These are phyloP conservation scores for Neodiprion lecontei DNA, from an alignment of 1,140 invertebrate species.

Conservation along the genomic window DNA sequence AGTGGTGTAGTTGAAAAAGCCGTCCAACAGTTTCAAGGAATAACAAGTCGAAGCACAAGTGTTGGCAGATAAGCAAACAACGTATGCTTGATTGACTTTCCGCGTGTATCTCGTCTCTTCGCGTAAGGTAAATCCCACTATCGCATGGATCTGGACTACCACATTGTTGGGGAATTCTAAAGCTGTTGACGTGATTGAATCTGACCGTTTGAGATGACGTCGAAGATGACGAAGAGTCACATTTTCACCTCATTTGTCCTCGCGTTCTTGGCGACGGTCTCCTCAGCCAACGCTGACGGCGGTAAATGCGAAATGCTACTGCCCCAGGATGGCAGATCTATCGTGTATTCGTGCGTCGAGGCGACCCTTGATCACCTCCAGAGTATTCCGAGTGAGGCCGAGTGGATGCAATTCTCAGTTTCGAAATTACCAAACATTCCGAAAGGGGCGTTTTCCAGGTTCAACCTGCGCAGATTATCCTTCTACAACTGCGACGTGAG, in stretches of 20 bases:
- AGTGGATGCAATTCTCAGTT: slow-evolving; percentile 50
- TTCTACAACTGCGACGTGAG: slow-evolving; percentile 46
- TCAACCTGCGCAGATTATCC: slow-evolving; percentile 35
- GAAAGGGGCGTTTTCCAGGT: slow-evolving; percentile 36
- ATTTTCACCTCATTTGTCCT: too few species aligned
- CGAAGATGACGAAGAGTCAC: too few species aligned
- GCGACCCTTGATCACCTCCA: slow-evolving; percentile 37
- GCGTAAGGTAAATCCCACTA: neutral
- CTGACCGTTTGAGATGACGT: too few species aligned
- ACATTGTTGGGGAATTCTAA: too few species aligned
- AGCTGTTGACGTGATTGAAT: too few species aligned
- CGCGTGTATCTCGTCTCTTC: neutral
- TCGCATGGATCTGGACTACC: neutral
- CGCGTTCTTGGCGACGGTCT: too few species aligned
- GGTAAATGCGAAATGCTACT: slow-evolving; percentile 41
- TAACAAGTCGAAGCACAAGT: neutral
- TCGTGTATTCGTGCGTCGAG: slow-evolving; percentile 45
- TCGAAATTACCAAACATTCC: slow-evolving; percentile 36
- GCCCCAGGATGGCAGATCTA: slow-evolving; percentile 35
- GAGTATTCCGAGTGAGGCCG: slow-evolving; percentile 36
- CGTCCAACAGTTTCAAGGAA: neutral
- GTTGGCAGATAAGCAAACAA: neutral
- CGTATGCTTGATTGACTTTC: neutral
- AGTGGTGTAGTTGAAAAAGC: neutral
- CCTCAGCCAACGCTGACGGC: slow-evolving; percentile 14